Evolutionary conservation across 2,888 invertebrate species (phyloP).

Genomic region (Desoria tigrina): DNA sequence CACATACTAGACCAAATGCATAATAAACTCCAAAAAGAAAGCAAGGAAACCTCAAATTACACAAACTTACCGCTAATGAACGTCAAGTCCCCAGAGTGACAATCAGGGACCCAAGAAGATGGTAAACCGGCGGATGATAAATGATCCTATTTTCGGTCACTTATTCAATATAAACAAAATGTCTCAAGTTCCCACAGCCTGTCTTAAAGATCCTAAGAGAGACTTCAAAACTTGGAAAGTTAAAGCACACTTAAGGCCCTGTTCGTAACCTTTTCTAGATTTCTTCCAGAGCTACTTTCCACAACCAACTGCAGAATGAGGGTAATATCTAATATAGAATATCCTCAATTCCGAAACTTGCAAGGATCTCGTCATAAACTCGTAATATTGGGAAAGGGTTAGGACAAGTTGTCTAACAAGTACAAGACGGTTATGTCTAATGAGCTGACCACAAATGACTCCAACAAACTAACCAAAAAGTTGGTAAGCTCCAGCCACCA

Average conservation of each 20-base stretch:
- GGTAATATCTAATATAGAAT: too few relatives aligned
- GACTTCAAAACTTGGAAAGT: neutral
- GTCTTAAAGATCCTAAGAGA: neutral
- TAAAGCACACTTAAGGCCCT: neutral
- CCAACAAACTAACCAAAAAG: neutral
- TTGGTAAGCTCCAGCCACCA: neutral
- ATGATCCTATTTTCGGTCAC: slow-evolving; percentile 2
- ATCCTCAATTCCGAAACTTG: too few relatives aligned
- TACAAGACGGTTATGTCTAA: neutral
- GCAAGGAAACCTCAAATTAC: slow-evolving; percentile 31
- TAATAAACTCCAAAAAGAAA: slow-evolving; percentile 23
- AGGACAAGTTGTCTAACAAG: neutral
- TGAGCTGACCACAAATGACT: slow-evolving; percentile 11
- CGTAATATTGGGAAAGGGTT: neutral
- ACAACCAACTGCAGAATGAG: too few relatives aligned
- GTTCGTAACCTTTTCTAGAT: too few relatives aligned
- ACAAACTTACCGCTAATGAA: slow-evolving; percentile 42
- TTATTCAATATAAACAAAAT: neutral
- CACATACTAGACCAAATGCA: too few relatives aligned
- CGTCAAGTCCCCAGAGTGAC: slow-evolving; percentile 6
- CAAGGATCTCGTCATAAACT: too few relatives aligned
- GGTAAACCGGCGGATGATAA: neutral
- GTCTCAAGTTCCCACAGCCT: slow-evolving; percentile 1
- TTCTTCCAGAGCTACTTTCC: too few relatives aligned
- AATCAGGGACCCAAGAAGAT: neutral